Percentiles rank a stretch among this genome's conserved stretches.
phyloP scores from a whole-genome alignment of 2,888 invertebrate species.

The Neria commutata region DNA sequence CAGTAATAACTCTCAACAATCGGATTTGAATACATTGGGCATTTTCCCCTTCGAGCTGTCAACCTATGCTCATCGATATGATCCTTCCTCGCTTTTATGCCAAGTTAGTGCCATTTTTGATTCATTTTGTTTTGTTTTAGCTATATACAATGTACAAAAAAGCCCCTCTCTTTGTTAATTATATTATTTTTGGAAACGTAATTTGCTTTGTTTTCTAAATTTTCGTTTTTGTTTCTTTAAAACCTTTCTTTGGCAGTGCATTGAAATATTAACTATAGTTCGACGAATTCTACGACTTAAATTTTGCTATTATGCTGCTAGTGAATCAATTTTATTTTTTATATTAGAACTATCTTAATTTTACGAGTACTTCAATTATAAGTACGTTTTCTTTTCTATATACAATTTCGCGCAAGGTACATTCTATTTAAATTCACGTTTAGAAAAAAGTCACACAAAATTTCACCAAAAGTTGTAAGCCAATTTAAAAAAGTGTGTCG shows the following conservation, averaged over 20 bases:
- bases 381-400: not conserved
- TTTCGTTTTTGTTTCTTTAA: conserved; percentile 42
- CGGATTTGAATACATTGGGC: too few relatives aligned
- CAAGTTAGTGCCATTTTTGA: not conserved
- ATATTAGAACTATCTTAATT: not conserved
- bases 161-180: conserved; percentile 42
- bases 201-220: conserved; percentile 46
- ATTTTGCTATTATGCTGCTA: conserved; percentile 6
- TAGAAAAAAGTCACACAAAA: too few relatives aligned
- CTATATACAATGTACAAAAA: conserved; percentile 36
- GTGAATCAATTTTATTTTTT: conserved; percentile 24
- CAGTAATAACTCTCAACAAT: too few relatives aligned
- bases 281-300: conserved; percentile 31
- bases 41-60: too few relatives aligned
- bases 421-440: conserved; percentile 42
- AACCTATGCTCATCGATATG: too few relatives aligned
- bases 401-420: conserved; percentile 45
- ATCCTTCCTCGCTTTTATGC: too few relatives aligned
- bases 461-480: too few relatives aligned
- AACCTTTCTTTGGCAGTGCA: conserved; percentile 59
- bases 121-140: conserved; percentile 3
- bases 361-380: not conserved
- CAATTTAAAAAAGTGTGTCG: too few relatives aligned
- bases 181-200: conserved; percentile 52
- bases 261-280: conserved; percentile 42